Base-by-base conservation (phyloP, 2,888 invertebrate species). In the Caenorhabditis angaria region DNA sequence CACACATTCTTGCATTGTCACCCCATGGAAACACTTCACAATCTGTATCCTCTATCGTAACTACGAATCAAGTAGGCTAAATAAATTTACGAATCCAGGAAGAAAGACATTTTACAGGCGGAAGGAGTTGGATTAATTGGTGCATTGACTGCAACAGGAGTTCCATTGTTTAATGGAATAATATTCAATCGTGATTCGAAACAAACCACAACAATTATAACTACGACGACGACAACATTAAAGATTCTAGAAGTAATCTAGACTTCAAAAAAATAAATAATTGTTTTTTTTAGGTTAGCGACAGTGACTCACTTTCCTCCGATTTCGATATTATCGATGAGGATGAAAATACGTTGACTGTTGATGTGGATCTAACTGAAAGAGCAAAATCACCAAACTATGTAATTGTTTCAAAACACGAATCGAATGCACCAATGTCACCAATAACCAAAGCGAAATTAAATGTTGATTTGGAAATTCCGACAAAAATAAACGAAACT, bases 171-270 rank as follows among this genome's bases (percentile, higher is more conserved):
- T 65, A 81, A 72, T 60, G 86, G 86, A 24, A 83, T 86, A 58
- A 2, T 76, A 51, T 66, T 74, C 51, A 78, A 80, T 50, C 73
- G 76, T 8, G 82, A 86, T 55, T 70, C 81, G 25, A 70, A 81
- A 51, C 82, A 84, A 59, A 86, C 86, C 10, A 86, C 86, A 3
- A 85, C 86, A 4, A 78, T 85, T n/a, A 85, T 85, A 32, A 85
- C 86, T n/a, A 85, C 85, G 14, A 85, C 85, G 0, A 86, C 85
- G 20, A 86, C 86, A 1, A 85, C 84, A 0, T 85, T 85, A 48
- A 76, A 77, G 29, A 79, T 81, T 25, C 29, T 81, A 20, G 81
- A 81, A 70, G 76, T 79, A 51, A 10, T 1, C 25, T 18, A 4
- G 29, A 28, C 55, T 5, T n/a, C 35, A 20, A 18, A 35, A 29